A percentile compares a stretch with the other conserved stretches of the same genome.
Conservation (phyloP, 2,113 vertebrate genomes). For the Nycticorax nycticorax region DNA sequence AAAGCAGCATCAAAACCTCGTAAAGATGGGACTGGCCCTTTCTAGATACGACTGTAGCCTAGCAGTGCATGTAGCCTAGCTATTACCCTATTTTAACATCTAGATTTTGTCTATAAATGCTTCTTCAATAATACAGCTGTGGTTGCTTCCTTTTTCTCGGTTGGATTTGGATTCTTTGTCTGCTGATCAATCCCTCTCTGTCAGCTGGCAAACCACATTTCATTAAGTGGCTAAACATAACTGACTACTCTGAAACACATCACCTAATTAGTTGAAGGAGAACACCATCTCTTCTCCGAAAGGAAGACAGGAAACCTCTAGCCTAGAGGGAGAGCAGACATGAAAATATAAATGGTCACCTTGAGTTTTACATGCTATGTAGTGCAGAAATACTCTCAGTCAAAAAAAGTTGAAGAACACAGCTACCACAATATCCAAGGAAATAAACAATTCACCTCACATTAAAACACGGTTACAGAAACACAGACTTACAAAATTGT, state of each 20-base stretch:
- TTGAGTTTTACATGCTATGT: not conserved
- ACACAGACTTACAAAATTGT: not conserved
- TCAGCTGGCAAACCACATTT: slow-evolving; percentile 13
- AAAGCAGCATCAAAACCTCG: not conserved
- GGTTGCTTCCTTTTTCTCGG: not conserved
- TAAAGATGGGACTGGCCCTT: not conserved
- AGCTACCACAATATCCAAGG: not conserved
- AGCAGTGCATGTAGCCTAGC: not conserved
- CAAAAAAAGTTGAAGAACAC: not conserved
- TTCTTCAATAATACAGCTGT: not conserved
- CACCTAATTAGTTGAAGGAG: not conserved
- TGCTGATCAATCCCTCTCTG: not conserved
- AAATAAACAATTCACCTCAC: not conserved
- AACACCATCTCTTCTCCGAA: not conserved
- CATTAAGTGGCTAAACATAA: slow-evolving; percentile 26
- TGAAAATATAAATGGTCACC: not conserved
- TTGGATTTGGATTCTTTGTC: not conserved
- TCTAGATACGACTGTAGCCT: not conserved
- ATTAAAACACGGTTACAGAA: not conserved
- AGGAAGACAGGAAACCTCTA: not conserved
- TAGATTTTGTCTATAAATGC: not conserved
- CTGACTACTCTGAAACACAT: not conserved
- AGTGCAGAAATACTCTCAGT: not conserved
- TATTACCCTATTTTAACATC: not conserved
- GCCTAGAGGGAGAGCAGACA: not conserved